Evolutionary conservation across 2,113 vertebrate species (phyloP), one percentile per base, ranked within the genome.

Genomic region (Melanerpes aurifrons): DNA sequence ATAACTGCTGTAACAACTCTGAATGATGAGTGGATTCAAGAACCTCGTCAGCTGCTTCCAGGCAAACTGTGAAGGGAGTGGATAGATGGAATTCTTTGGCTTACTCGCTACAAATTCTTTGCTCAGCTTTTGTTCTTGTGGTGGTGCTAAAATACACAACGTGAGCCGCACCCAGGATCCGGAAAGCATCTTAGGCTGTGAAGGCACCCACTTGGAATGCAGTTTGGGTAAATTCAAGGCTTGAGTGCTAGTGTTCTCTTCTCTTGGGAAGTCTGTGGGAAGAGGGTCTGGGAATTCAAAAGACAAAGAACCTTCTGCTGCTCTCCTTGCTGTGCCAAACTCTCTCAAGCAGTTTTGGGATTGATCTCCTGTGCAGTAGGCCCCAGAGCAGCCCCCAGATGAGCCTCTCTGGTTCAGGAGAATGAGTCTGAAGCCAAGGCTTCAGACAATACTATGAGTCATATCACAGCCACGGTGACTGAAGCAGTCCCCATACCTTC

Each of bases 81-180:
- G 40, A 74, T 21, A 71, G 29, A 74, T 67, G 0, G 87, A 93
- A 79, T 76, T 92, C 32, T 82, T 73, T 56, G 89, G 79, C 43
- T 85, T 93, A 82, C 82, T 92, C 35, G 56, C 35, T 92, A 77
- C 40, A 86, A 86, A 93, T 67, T 90, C 89, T 93, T 93, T 91
- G 47, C 37, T 57, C 8, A 28, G 26, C 12, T 90, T n/a, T 86
- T 37, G 63, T 87, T 83, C 57, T 43, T 81, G 12, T 15, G 24
- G 4, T 32, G 24, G 29, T 37, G 31, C 71, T 70, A 87, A 95
- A 86, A 82, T 62, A 84, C 74, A 53, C 31, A 73, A 66, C 43
- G 63, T 29, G 16, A 9, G 54, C 63, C 72, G 4, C n/a, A 77
- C 0, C 2, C n/a, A 91, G 93, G 82, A 62, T 29, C 31, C 68